Evolutionary conservation across 2,888 invertebrate species (phyloP).

Genomic region (Mythimna lalbum): DNA sequence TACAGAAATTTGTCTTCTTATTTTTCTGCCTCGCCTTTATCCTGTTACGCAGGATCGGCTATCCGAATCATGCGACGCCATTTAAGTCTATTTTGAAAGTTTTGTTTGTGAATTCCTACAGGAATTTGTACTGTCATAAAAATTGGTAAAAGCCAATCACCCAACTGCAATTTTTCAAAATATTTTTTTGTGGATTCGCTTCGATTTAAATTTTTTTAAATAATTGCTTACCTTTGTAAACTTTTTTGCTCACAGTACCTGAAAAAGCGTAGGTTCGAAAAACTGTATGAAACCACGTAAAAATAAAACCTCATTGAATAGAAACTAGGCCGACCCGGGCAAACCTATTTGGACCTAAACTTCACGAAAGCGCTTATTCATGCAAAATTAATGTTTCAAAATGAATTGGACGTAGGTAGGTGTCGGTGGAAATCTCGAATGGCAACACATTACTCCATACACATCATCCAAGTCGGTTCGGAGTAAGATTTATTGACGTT

Average conservation of each 20-base stretch:
- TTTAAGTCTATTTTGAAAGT: no score
- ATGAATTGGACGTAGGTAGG: constrained; percentile 54
- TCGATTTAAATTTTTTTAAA: not conserved
- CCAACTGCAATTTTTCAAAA: not conserved
- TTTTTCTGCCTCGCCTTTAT: no score
- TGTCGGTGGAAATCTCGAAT: constrained; percentile 65
- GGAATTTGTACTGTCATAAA: no score
- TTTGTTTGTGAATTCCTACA: no score
- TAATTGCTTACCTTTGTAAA: not conserved
- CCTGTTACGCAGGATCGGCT: no score
- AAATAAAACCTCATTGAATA: constrained; percentile 22
- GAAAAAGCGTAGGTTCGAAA: not conserved
- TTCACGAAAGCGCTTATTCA: constrained; percentile 56
- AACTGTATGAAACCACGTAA: not conserved
- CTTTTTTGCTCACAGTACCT: not conserved
- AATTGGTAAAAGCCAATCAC: no score
- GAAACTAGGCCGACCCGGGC: constrained; percentile 30
- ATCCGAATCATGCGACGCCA: no score
- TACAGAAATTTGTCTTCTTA: no score
- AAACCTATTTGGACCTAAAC: constrained; percentile 38
- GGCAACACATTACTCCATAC: constrained; percentile 75
- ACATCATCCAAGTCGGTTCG: constrained; percentile 71
- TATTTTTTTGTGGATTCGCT: not conserved
- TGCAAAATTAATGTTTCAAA: constrained; percentile 65
- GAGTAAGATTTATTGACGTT: constrained; percentile 77